Conservation (phyloP, 2,797 vertebrate genomes). For the Chromis chromis region DNA sequence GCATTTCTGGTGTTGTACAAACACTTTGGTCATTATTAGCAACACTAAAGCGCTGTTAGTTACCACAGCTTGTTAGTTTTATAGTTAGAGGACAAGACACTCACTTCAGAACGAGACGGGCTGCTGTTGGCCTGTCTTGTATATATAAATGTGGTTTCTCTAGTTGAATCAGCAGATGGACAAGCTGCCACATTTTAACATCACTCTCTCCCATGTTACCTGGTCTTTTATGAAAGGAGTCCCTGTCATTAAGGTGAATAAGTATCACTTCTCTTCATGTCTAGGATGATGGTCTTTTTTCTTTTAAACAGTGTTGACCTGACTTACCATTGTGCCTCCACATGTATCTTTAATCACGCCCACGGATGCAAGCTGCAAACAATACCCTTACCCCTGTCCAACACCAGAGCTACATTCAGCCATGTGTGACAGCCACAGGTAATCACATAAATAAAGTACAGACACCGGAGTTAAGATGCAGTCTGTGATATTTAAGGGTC, state of each 20-base stretch:
- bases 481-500: too few relatives aligned
- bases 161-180: neutral
- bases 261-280: neutral
- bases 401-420: conserved; percentile 1
- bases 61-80: neutral
- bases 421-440: neutral
- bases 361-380: conserved; percentile 9
- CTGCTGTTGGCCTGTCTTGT: too few relatives aligned
- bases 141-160: neutral
- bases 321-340: conserved; percentile 15
- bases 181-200: neutral
- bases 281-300: too few relatives aligned
- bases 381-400: conserved; percentile 5
- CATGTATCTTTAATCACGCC: neutral
- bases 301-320: neutral
- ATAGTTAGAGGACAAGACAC: too few relatives aligned
- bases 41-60: too few relatives aligned
- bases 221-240: neutral
- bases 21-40: neutral
- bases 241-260: neutral
- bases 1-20: neutral
- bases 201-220: neutral
- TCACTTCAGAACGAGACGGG: too few relatives aligned
- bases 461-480: neutral
- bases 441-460: neutral